These are phyloP conservation scores for Spermophilus dauricus DNA, from an alignment of 2,113 vertebrate genomes.

Conservation along the genomic window DNA sequence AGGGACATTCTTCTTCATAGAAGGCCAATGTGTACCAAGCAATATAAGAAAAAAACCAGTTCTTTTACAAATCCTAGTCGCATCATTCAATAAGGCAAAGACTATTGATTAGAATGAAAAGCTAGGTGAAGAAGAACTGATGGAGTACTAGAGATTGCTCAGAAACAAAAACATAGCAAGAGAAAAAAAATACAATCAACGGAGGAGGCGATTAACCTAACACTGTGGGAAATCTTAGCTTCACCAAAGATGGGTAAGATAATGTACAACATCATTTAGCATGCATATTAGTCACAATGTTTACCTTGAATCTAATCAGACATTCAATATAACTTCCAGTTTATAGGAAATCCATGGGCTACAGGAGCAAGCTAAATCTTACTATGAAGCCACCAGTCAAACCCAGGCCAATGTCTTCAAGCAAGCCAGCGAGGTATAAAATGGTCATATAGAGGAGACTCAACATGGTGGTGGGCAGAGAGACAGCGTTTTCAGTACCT, in stretches of 20 bases:
- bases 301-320: neutral
- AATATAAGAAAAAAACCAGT: neutral
- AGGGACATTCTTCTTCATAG: neutral
- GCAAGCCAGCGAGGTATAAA: neutral
- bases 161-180: neutral
- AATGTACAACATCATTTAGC: neutral
- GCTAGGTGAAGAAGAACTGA: slow-evolving; percentile 5
- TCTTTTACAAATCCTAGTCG: neutral
- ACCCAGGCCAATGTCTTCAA: slow-evolving; percentile 20
- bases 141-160: neutral
- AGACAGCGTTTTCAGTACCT: too few relatives aligned
- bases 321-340: slow-evolving; percentile 39
- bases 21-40: neutral
- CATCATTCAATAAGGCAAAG: neutral
- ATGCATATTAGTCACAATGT: neutral
- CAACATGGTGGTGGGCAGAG: too few relatives aligned
- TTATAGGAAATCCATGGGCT: slow-evolving; percentile 18
- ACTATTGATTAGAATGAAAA: neutral
- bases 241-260: neutral
- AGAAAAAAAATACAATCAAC: neutral
- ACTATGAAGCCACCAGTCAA: neutral
- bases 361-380: neutral
- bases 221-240: neutral
- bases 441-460: too few relatives aligned
- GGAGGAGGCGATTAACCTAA: neutral